A percentile compares a stretch with the other conserved stretches of the same genome.
phyloP scores from a whole-genome alignment of 2,797 vertebrate species.

The Semaprochilodus insignis region DNA sequence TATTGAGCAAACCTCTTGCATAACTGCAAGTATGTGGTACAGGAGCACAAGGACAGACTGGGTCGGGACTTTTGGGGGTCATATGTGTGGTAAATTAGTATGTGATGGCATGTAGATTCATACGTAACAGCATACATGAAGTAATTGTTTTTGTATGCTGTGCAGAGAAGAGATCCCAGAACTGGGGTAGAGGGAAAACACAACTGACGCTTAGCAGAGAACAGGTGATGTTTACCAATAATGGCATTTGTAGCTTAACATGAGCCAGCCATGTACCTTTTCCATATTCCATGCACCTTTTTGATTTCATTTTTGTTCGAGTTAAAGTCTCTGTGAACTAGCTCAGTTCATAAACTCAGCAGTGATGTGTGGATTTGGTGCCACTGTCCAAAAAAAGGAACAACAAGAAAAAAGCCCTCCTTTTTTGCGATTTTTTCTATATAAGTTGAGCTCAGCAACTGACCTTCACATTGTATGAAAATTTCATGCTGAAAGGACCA shows the following conservation, averaged over 20 bases:
- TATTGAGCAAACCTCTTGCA: slow-evolving; percentile 1
- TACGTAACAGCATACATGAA: background rate
- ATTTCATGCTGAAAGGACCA: no score
- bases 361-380: background rate
- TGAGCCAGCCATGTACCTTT: background rate
- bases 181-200: background rate
- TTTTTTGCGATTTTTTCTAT: no score
- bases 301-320: background rate
- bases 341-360: background rate
- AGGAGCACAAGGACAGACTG: background rate
- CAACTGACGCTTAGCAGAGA: background rate
- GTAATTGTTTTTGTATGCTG: no score
- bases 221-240: background rate
- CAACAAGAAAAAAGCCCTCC: no score
- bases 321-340: background rate
- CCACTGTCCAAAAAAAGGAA: no score
- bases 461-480: no score
- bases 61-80: background rate
- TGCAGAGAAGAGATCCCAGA: background rate
- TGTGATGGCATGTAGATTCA: background rate
- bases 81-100: background rate
- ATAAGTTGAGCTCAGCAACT: no score
- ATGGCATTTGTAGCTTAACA: background rate
- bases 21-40: background rate
- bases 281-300: background rate